phyloP scores from a whole-genome alignment of 2,113 vertebrate species.

The Centrocercus urophasianus region DNA sequence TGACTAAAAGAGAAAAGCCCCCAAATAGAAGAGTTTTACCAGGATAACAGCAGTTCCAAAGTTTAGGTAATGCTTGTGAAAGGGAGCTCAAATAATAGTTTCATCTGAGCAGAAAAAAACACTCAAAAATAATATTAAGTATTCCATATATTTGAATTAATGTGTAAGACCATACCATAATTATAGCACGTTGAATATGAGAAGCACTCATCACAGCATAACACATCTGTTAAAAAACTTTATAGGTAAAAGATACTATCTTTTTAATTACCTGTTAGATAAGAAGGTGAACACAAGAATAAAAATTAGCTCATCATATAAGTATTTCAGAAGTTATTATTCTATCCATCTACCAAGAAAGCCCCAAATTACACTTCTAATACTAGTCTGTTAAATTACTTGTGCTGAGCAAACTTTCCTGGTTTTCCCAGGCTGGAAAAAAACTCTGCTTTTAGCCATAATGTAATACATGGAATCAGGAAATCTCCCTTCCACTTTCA shows the following conservation, averaged over 20 bases:
- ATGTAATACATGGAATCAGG: not conserved
- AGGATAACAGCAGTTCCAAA: not conserved
- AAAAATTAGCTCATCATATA: not conserved
- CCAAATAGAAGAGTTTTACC: not conserved
- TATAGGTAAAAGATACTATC: not conserved
- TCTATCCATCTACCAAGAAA: not conserved
- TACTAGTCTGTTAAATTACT: not conserved
- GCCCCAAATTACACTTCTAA: not conserved
- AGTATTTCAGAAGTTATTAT: not conserved
- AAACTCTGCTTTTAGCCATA: not conserved
- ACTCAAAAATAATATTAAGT: not conserved
- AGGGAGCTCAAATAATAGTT: not conserved
- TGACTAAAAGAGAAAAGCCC: not conserved
- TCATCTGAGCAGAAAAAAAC: not conserved
- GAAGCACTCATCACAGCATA: not conserved
- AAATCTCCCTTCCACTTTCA: not conserved
- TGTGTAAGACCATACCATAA: not conserved
- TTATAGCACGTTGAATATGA: not conserved
- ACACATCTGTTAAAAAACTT: not conserved
- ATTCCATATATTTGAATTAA: not conserved
- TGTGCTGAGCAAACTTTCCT: not conserved
- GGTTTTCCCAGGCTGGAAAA: not conserved
- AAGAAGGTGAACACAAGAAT: not conserved
- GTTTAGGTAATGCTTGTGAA: not conserved
- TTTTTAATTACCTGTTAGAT: constrained; percentile 10